Evolutionary conservation across 2,888 invertebrate species (phyloP), one percentile per base, ranked within the genome.

Genomic region (Phorcus lineatus): DNA sequence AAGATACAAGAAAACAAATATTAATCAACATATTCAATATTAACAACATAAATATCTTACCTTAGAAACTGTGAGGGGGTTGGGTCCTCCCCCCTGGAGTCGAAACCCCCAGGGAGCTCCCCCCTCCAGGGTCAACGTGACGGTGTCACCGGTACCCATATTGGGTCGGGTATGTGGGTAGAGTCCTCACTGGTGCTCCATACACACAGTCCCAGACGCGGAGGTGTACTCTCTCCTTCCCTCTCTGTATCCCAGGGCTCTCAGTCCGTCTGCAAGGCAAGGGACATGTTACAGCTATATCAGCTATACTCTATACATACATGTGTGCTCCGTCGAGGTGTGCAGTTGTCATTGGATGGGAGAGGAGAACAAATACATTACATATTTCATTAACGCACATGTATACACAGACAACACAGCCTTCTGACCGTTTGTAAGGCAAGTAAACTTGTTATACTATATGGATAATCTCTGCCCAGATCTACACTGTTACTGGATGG

Each of bases 61-160:
- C 92, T 92, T 92, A 70, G 92, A 90, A 40, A 93, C 90, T 79
- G 90, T 86, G 11, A 93, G 87, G 40, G 92, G 92, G 76, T 87
- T 84, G 31, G 83, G 83, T 4, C 90, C 91, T 52, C 92, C 92
- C 55, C 92, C 93, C 82, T 89, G 88, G 79, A 93, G 89, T 67
- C 93, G 91, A 88, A 93, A 93, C 75, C 93, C 93, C 91, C 92
- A 93, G 19, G 93, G 93, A 22, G 91, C 90, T 36, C 92, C 93
- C 24, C 92, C 92, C 2, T 84, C 87, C 79, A 92, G 83, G 36
- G 88, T 88, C 66, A 92, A 80, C 62, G 77, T 86, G 74, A 89
- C 75, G 74, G 83, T 85, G 66, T 90, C 86, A 74, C 88, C 89
- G 75, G 85, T 88, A 78, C 88, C 90, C 90, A 89, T 90, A 47